phyloP scores from a whole-genome alignment of 2,797 vertebrate species.

The Apogon hyalosoma region DNA sequence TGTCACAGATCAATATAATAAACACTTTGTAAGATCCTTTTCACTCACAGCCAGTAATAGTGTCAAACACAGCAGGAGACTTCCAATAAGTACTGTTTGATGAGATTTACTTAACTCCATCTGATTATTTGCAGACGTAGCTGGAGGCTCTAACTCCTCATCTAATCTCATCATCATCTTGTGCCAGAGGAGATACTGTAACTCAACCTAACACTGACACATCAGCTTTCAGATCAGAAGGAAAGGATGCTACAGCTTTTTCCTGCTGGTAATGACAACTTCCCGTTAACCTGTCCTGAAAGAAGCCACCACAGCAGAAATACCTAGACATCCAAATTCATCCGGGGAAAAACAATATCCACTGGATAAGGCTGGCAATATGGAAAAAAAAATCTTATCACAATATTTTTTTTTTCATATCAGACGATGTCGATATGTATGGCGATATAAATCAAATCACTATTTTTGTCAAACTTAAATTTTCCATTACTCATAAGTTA shows the following conservation, averaged over 20 bases:
- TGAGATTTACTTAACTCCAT: constrained; percentile 28
- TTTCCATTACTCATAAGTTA: too few relatives aligned
- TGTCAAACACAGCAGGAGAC: constrained; percentile 5
- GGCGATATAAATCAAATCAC: too few relatives aligned
- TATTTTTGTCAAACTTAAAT: too few relatives aligned
- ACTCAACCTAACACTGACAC: constrained; percentile 1
- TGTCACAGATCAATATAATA: background rate
- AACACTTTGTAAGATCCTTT: background rate
- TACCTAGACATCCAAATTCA: too few relatives aligned
- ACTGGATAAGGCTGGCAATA: too few relatives aligned
- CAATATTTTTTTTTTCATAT: too few relatives aligned
- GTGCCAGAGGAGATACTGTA: background rate
- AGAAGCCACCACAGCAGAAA: too few relatives aligned
- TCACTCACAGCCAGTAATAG: constrained; percentile 1
- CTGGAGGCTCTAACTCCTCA: constrained; percentile 14
- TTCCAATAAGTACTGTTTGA: constrained; percentile 16
- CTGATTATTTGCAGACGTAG: constrained; percentile 19
- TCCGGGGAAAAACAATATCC: too few relatives aligned
- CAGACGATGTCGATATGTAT: too few relatives aligned
- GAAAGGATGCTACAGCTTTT: constrained; percentile 1
- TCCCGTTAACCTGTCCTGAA: too few relatives aligned
- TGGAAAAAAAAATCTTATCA: too few relatives aligned
- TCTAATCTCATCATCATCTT: constrained; percentile 3
- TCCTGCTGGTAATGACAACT: constrained; percentile 3
- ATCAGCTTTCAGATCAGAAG: constrained; percentile 1